Base-by-base conservation (phyloP, 2,113 vertebrate species). In the Haplochromis vanheusdeni region DNA sequence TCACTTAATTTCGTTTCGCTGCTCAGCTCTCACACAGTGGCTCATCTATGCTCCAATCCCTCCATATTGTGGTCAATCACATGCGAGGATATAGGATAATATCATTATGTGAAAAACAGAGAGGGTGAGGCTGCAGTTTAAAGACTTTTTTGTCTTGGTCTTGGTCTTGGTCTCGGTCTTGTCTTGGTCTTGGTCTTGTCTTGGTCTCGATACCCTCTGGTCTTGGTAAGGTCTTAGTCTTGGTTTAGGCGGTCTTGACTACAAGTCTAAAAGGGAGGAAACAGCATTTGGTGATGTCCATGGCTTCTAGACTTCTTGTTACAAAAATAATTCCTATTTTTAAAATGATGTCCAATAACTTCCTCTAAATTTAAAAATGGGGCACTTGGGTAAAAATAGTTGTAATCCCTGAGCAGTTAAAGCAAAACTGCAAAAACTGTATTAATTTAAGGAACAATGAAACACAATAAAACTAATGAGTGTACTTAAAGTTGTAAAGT, bases 31-130 rank as follows among this genome's bases (percentile, higher is more conserved):
- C 47, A 51, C 47, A 19, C 4, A 51, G 47, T 51, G 47, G 47
- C 47, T 19, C 47, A 0, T 3, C 47, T 51, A 51, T 9, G 1
- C 17, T 19, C 2, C 17, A 19, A 0, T 51, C 17, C 8, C 7
- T 51, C 8, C 17, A 51, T 51, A 9, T 51, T 51, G 17, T 51
- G 49, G 49, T 8, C 49, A 51, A 51, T 51, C 2, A 51, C 17
- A n/a, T 3, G 17, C 8, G 17, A 51, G 49, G 17, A 51, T 51
- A 51, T n/a, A n/a, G 49, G 3, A 51, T 51, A 51, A 49, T 19
- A 49, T 19, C 17, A 51, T 51, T 19, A 51, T 51, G 47, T 40
- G 37, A 40, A 40, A 40, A 40, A 40, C 37, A 40, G 37, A 12
- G 37, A 11, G 37, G 2, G 35, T 37, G 35, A 37, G 14, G 54